Conservation (phyloP, 2,113 vertebrate species). For the Vireo altiloquus region DNA sequence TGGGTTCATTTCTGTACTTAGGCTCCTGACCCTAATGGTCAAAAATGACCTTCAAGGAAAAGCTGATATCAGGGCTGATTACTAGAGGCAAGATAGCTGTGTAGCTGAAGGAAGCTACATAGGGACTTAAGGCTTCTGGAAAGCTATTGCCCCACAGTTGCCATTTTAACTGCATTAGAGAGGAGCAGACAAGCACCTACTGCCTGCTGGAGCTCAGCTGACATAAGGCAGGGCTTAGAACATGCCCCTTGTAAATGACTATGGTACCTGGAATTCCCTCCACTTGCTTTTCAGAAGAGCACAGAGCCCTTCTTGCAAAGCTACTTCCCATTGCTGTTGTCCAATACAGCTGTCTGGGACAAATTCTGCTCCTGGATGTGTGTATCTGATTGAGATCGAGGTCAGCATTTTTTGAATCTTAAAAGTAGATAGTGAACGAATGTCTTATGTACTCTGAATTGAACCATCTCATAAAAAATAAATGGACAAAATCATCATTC, state of each 20-base stretch:
- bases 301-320: background rate
- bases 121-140: background rate
- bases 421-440: background rate
- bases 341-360: background rate
- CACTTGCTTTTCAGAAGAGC: background rate
- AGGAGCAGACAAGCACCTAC: background rate
- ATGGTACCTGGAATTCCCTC: background rate
- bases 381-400: background rate
- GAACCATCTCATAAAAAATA: slow-evolving; percentile 8
- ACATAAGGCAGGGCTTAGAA: background rate
- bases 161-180: background rate
- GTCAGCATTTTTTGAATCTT: background rate
- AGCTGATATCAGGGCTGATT: background rate
- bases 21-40: background rate
- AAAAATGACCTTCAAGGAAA: background rate
- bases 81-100: background rate
- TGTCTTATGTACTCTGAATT: background rate
- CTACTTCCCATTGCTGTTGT: background rate
- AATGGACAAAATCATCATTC: background rate
- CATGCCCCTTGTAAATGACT: background rate
- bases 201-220: background rate
- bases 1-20: background rate
- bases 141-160: background rate
- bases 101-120: background rate
- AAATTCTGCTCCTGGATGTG: background rate